Conservation (phyloP, 2,113 vertebrate species). For the Atherinomorus stipes region DNA sequence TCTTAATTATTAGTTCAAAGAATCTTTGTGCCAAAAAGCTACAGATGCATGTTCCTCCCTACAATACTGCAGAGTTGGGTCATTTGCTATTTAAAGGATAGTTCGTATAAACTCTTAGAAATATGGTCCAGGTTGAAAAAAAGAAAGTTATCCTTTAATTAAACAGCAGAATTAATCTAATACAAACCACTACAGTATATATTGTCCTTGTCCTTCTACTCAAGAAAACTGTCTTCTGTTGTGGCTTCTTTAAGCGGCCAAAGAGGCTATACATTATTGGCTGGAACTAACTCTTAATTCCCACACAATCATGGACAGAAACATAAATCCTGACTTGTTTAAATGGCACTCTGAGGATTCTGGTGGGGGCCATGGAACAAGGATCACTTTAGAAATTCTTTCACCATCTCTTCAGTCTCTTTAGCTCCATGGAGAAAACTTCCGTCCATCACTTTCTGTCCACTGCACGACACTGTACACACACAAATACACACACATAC, state of each 20-base stretch:
- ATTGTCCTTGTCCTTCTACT: not conserved
- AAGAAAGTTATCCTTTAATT: too few relatives aligned
- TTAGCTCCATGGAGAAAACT: not conserved
- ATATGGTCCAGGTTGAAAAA: too few relatives aligned
- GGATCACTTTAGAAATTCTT: slow-evolving; percentile 37
- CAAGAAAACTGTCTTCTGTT: slow-evolving; percentile 19
- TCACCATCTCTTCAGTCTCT: not conserved
- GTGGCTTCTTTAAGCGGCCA: slow-evolving; percentile 17
- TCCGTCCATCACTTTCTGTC: slow-evolving; percentile 30
- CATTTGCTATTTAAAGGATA: too few relatives aligned
- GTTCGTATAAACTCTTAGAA: too few relatives aligned
- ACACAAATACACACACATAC: not conserved
- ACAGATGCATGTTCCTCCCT: not conserved
- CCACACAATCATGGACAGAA: slow-evolving; percentile 1
- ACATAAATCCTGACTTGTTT: slow-evolving; percentile 21
- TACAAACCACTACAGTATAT: not conserved
- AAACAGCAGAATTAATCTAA: not conserved
- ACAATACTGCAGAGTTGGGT: not conserved
- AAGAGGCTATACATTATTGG: not conserved
- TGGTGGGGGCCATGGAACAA: not conserved
- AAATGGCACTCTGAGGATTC: slow-evolving; percentile 13
- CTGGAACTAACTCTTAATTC: slow-evolving; percentile 31
- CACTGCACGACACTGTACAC: not conserved
- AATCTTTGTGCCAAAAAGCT: not conserved
- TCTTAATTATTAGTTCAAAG: not conserved